A percentile compares a stretch with the other conserved stretches of the same genome.
Evolutionary conservation across 2,797 vertebrate species (phyloP).

Genomic region (Cheirogaleus major): DNA sequence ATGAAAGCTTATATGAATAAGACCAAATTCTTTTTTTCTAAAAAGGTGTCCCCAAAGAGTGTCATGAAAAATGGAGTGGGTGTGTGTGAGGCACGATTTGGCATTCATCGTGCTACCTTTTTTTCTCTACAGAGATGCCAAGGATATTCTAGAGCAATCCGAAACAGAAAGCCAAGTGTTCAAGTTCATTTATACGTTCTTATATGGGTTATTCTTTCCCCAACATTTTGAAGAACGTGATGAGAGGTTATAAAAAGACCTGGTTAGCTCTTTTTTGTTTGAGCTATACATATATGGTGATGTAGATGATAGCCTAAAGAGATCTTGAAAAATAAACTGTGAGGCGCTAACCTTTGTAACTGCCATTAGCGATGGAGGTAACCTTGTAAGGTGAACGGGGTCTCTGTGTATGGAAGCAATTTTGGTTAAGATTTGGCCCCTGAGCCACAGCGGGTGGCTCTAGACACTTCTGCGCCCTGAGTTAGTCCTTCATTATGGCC

Average conservation of each 20-base stretch:
- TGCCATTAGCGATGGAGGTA: background rate
- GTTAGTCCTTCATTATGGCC: background rate
- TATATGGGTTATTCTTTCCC: slow-evolving; percentile 25
- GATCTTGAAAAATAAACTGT: background rate
- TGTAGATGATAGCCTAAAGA: background rate
- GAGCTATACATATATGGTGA: background rate
- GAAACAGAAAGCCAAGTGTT: slow-evolving; percentile 32
- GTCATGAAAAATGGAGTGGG: slow-evolving; percentile 40
- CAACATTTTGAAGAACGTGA: background rate
- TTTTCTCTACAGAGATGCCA: slow-evolving; percentile 36
- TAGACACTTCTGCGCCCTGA: background rate
- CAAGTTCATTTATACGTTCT: slow-evolving; percentile 14
- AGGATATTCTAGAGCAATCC: slow-evolving; percentile 46
- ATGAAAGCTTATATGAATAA: slow-evolving; percentile 26
- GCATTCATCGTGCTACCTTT: background rate
- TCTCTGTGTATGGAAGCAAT: background rate
- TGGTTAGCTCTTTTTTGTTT: background rate
- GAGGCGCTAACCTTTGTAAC: background rate
- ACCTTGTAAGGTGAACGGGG: background rate
- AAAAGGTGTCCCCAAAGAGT: background rate
- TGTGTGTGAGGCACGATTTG: slow-evolving; percentile 51
- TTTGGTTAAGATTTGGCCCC: background rate
- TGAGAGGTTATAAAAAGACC: slow-evolving; percentile 52
- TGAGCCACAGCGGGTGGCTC: background rate
- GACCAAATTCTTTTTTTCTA: slow-evolving; percentile 10